phyloP scores from a whole-genome alignment of 2,113 vertebrate genomes.

The Tragelaphus strepsiceros region DNA sequence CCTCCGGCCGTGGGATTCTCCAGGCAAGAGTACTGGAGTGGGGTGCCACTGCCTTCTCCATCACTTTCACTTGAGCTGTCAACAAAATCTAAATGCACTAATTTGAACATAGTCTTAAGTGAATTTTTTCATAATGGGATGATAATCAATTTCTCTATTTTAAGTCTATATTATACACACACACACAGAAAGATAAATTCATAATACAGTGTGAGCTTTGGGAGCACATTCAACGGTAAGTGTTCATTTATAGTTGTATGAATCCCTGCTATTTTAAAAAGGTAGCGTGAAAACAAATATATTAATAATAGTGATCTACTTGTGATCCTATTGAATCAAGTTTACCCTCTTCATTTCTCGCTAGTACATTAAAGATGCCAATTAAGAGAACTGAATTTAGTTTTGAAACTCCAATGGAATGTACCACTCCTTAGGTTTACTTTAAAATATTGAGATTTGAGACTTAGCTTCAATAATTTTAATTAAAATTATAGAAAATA shows the following conservation, averaged over 20 bases:
- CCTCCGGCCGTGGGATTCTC: too few relatives aligned
- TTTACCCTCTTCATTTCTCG: neutral
- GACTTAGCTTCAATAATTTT: neutral
- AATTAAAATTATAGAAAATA: neutral
- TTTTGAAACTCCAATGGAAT: neutral
- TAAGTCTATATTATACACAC: rapidly evolving
- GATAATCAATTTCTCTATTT: neutral
- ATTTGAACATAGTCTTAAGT: neutral
- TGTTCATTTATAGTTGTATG: neutral
- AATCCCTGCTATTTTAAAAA: neutral
- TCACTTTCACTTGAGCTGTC: neutral
- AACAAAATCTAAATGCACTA: neutral
- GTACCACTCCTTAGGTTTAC: neutral
- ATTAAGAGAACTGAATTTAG: neutral
- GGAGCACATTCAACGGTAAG: neutral
- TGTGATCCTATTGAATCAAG: neutral
- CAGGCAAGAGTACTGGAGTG: too few relatives aligned
- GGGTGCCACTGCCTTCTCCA: too few relatives aligned
- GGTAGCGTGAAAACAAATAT: neutral
- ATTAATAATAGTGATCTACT: neutral
- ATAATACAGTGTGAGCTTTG: neutral
- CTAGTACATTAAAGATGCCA: neutral
- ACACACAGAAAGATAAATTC: neutral
- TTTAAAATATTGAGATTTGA: neutral
- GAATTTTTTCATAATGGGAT: neutral